These are phyloP conservation scores for Arnoldichthys spilopterus DNA, from an alignment of 2,797 vertebrate species.

Conservation along the genomic window DNA sequence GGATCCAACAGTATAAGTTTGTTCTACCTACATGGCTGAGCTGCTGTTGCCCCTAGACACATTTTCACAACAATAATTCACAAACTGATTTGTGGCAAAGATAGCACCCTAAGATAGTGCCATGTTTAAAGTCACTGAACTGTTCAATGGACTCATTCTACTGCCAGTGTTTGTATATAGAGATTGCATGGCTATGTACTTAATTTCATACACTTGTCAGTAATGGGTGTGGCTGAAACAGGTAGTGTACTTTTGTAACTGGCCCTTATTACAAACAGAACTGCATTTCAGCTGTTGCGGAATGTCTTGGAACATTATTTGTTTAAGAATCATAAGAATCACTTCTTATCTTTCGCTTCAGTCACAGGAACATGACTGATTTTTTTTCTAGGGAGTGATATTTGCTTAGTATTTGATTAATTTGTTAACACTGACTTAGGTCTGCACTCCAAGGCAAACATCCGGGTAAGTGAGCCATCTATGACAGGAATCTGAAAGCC, in stretches of 20 bases:
- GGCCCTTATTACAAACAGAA: background rate
- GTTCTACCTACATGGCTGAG: no score
- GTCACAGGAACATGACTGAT: constrained; percentile 7
- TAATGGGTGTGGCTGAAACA: no score
- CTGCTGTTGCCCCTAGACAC: no score
- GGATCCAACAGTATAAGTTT: background rate
- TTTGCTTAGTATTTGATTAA: constrained; percentile 1
- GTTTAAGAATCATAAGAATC: background rate
- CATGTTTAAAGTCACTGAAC: no score
- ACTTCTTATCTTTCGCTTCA: background rate
- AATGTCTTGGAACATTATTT: background rate
- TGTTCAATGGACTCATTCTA: no score
- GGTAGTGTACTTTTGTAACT: background rate
- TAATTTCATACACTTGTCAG: no score
- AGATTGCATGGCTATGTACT: no score
- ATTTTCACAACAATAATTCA: no score
- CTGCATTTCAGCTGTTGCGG: background rate
- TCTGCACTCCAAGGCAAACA: constrained; percentile 6
- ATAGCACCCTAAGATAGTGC: no score
- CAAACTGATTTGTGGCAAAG: no score
- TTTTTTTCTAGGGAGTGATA: background rate
- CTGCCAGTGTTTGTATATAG: no score
- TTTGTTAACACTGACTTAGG: no score
- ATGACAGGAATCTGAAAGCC: background rate
- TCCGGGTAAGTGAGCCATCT: background rate